Evolutionary conservation across 35 echinoderm and acorn worm genomes (phyloP).

Genomic region (Holothuria glaberrima): DNA sequence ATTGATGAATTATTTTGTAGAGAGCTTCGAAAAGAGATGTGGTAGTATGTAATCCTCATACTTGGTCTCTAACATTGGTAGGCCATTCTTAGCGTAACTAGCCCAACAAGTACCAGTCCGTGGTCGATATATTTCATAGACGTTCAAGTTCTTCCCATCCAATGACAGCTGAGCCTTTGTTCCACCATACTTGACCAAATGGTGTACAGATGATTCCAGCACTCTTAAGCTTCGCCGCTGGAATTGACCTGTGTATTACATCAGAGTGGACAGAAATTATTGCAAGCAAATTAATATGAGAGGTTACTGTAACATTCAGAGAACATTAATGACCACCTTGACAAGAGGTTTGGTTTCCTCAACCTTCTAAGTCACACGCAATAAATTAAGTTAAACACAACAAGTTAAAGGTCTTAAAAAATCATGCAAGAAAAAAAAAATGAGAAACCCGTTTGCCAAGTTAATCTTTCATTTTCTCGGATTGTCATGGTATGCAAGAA

Average conservation of each 20-base stretch:
- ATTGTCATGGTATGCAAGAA: too few relatives aligned
- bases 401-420: too few relatives aligned
- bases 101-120: constrained; percentile 5
- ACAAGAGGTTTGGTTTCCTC: too few relatives aligned
- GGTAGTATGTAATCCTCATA: constrained; percentile 9
- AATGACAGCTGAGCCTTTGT: not conserved
- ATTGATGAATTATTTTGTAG: too few relatives aligned
- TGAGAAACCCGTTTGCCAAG: too few relatives aligned
- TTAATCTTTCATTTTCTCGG: too few relatives aligned
- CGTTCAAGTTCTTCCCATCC: not conserved
- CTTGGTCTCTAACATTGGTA: constrained; percentile 13
- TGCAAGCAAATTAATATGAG: too few relatives aligned
- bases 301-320: too few relatives aligned
- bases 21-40: not conserved
- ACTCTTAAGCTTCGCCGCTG: not conserved
- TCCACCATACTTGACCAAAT: not conserved
- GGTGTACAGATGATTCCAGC: not conserved
- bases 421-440: too few relatives aligned
- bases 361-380: too few relatives aligned
- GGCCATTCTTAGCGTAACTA: not conserved
- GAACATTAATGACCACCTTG: too few relatives aligned
- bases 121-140: not conserved
- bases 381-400: too few relatives aligned
- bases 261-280: not conserved
- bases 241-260: constrained; percentile 3